Percentiles rank a stretch among this genome's conserved stretches.
Conservation (phyloP, 2,113 vertebrate genomes). For the Eptesicus fuscus region DNA sequence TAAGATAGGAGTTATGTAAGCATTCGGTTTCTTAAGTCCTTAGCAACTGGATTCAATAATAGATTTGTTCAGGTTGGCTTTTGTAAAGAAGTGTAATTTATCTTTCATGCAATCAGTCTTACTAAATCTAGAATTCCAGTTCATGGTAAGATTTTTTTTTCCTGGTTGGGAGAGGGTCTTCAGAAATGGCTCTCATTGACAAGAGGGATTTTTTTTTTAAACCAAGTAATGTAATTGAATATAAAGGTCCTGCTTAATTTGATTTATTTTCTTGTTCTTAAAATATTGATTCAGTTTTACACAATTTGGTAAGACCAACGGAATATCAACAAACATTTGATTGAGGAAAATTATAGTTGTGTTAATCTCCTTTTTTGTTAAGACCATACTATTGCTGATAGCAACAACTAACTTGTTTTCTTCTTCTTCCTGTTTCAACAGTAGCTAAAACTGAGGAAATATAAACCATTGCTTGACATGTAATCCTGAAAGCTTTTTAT, state of each 20-base stretch:
- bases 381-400: not conserved
- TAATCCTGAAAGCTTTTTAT: constrained; percentile 5
- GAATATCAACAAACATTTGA: not conserved
- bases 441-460: constrained; percentile 25
- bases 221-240: constrained; percentile 47
- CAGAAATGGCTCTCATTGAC: constrained; percentile 56
- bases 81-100: constrained; percentile 47
- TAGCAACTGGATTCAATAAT: constrained; percentile 74
- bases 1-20: constrained; percentile 53
- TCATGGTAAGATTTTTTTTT: constrained; percentile 52
- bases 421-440: constrained; percentile 1
- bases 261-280: constrained; percentile 45
- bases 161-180: not conserved
- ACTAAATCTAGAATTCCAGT: constrained; percentile 69
- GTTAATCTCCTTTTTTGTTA: constrained; percentile 21
- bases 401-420: not conserved
- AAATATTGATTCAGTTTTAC: constrained; percentile 27
- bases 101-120: constrained; percentile 55
- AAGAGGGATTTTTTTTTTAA: constrained; percentile 63
- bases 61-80: constrained; percentile 64
- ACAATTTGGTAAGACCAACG: constrained; percentile 26
- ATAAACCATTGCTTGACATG: not conserved
- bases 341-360: constrained; percentile 7
- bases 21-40: constrained; percentile 65
- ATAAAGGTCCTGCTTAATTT: constrained; percentile 42